Evolutionary conservation across 2,113 vertebrate species (phyloP).

Genomic region (Balaeniceps rex): DNA sequence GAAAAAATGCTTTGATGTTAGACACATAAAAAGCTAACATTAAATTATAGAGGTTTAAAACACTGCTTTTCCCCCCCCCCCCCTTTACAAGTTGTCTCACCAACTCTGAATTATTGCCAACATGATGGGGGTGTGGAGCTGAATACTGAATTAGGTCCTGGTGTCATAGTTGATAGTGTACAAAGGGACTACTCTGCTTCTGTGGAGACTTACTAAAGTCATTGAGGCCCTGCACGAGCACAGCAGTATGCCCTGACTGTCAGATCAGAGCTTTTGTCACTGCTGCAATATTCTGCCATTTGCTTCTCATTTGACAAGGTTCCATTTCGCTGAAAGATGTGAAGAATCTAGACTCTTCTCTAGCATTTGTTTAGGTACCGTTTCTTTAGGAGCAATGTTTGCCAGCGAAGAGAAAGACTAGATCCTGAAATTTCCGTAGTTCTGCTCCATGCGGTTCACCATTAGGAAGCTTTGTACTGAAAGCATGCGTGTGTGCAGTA

Average conservation of each 20-base stretch:
- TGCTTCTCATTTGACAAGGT: neutral
- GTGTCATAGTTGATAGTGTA: neutral
- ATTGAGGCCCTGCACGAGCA: neutral
- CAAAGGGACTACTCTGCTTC: neutral
- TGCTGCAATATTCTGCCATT: neutral
- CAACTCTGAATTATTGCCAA: neutral
- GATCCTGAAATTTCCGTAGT: neutral
- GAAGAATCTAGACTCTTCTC: neutral
- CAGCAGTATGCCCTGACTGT: neutral
- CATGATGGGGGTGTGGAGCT: neutral
- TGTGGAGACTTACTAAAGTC: neutral
- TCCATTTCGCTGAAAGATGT: neutral
- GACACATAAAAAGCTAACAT: constrained; percentile 18
- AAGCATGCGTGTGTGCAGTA: neutral
- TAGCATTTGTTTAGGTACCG: neutral
- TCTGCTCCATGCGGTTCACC: neutral
- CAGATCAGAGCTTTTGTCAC: neutral
- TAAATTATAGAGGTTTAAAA: constrained; percentile 38
- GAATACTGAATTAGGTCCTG: neutral
- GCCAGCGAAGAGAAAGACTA: neutral
- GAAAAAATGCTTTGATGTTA: constrained; percentile 57
- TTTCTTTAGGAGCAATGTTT: neutral
- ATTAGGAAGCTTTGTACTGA: neutral
- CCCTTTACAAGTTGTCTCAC: neutral
- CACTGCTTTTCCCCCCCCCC: neutral